Evolutionary conservation across 2,888 invertebrate genomes (phyloP).

Genomic region (Stictocephala bisonia): DNA sequence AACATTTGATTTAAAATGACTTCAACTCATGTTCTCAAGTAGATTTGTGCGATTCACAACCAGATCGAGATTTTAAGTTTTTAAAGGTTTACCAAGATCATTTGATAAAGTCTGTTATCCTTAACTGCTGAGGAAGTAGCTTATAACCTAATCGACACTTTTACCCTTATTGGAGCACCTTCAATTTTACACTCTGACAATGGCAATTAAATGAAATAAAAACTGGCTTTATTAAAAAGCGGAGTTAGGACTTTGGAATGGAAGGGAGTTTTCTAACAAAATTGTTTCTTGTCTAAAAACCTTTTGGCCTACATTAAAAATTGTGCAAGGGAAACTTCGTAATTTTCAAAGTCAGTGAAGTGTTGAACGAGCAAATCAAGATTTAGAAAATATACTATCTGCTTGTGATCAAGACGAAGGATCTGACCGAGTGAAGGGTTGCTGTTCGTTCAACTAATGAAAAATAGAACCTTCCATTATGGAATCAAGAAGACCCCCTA

Average conservation of each 20-base stretch:
- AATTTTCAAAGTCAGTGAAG: conserved; percentile 53
- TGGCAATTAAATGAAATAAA: too few species aligned
- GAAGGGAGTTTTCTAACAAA: conserved; percentile 58
- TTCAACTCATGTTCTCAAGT: conserved; percentile 45
- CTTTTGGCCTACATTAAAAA: conserved; percentile 57
- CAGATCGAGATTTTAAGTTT: background rate
- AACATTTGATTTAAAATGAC: conserved; percentile 40
- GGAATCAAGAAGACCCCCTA: conserved; percentile 62
- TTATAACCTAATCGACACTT: conserved; percentile 57
- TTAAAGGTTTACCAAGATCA: too few species aligned
- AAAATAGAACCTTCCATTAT: conserved; percentile 63
- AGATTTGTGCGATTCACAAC: conserved; percentile 31
- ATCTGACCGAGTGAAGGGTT: conserved; percentile 58
- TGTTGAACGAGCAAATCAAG: too few species aligned
- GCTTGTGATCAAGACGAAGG: background rate
- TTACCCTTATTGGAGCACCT: conserved; percentile 60
- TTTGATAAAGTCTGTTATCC: conserved; percentile 26
- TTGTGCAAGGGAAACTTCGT: too few species aligned
- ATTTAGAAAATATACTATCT: too few species aligned
- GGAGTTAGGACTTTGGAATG: too few species aligned
- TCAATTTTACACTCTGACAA: conserved; percentile 60
- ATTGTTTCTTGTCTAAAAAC: conserved; percentile 55
- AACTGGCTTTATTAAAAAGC: too few species aligned
- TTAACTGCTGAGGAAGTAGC: conserved; percentile 59
- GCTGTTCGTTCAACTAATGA: conserved; percentile 63